Conservation (phyloP, 2,113 vertebrate species). For the rabbit (Oryctolagus cuniculus) region mOryCun1.1 NC_091447.1:28166001-28166500, state of each 20-base stretch:
- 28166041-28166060: slow-evolving; percentile 38
- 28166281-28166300: not conserved
- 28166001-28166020: slow-evolving; percentile 29
- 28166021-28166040: slow-evolving; percentile 6
- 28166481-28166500: not conserved
- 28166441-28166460: not conserved
- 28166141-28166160: not conserved
- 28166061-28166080: slow-evolving; percentile 2
- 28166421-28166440: not conserved
- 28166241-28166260: not conserved
- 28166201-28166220: not conserved
- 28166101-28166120: slow-evolving; percentile 14
- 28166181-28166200: not conserved
- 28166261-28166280: not conserved
- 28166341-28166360: slow-evolving; percentile 32
- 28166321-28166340: not conserved
- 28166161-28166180: not conserved
- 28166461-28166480: not conserved
- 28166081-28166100: not conserved
- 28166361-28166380: not conserved
- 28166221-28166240: slow-evolving; percentile 20
- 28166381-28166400: not conserved
- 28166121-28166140: slow-evolving; percentile 17
- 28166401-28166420: not conserved
- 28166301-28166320: not conserved